These are phyloP conservation scores for Sclerodermus sp. DNA, from an alignment of 2,888 invertebrate species.

Conservation along the genomic window DNA sequence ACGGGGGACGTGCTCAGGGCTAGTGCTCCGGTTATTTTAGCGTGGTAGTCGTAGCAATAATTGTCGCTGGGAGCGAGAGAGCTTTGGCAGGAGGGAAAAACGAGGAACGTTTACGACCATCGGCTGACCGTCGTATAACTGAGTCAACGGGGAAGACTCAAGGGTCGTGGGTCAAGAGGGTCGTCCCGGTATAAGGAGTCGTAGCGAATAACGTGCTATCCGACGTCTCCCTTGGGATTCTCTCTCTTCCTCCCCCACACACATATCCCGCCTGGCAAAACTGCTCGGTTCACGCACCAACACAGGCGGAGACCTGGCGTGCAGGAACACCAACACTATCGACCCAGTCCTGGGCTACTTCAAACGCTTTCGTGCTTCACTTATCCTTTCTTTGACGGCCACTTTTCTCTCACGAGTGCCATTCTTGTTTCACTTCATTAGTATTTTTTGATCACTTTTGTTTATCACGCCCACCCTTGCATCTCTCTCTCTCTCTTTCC, in stretches of 20 bases:
- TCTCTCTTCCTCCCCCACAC: slow-evolving; percentile 6
- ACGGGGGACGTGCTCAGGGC: background rate
- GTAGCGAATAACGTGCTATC: slow-evolving; percentile 43
- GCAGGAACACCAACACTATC: slow-evolving; percentile 1
- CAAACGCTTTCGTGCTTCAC: slow-evolving; percentile 24
- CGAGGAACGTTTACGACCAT: slow-evolving; percentile 3
- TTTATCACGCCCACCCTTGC: too few relatives aligned
- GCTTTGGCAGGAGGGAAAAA: background rate
- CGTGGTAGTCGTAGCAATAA: background rate
- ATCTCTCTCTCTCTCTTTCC: too few relatives aligned
- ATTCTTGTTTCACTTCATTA: too few relatives aligned
- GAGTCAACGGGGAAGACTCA: slow-evolving; percentile 5
- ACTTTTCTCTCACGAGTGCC: too few relatives aligned
- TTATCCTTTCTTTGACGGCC: too few relatives aligned
- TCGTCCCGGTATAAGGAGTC: slow-evolving; percentile 31
- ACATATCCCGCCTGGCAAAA: background rate
- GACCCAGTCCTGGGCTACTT: slow-evolving; percentile 31
- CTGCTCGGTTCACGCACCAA: background rate
- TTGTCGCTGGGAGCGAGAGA: slow-evolving; percentile 3
- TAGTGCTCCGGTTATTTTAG: background rate
- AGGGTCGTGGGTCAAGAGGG: slow-evolving; percentile 30
- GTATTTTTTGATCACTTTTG: too few relatives aligned
- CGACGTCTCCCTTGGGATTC: slow-evolving; percentile 40
- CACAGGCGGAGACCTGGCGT: background rate
- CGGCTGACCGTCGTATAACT: slow-evolving; percentile 4